phyloP scores from a whole-genome alignment of 1,140 invertebrate genomes.

The Cydia fagiglandana region DNA sequence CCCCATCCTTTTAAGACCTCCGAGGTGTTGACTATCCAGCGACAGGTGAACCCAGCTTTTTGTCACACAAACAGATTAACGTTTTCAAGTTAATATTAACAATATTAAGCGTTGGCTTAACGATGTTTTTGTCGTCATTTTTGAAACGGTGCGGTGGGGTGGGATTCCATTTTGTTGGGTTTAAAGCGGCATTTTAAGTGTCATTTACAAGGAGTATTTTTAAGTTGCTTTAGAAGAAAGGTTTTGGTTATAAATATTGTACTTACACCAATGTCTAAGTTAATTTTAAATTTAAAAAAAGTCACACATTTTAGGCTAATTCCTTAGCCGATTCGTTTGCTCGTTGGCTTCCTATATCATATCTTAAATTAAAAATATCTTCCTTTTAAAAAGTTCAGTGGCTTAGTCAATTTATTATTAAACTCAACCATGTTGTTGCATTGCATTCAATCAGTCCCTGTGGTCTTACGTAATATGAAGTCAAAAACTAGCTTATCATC shows the following conservation, averaged over 20 bases:
- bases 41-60: constrained; percentile 46
- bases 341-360: too few species aligned
- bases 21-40: constrained; percentile 39
- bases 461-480: background rate
- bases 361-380: too few species aligned
- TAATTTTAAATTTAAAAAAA: too few species aligned
- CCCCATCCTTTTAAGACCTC: constrained; percentile 34
- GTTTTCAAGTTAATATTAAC: constrained; percentile 11
- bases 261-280: too few species aligned
- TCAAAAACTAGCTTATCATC: constrained; percentile 10
- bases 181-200: background rate
- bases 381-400: background rate
- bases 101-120: background rate
- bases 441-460: background rate
- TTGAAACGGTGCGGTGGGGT: background rate
- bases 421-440: background rate
- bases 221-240: background rate
- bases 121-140: background rate
- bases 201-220: background rate
- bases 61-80: constrained; percentile 43
- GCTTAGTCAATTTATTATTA: background rate
- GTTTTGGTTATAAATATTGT: background rate
- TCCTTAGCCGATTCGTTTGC: too few species aligned
- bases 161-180: background rate
- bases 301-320: too few species aligned